Evolutionary conservation across 1,140 invertebrate genomes (phyloP), one percentile per base, ranked within the genome.

Genomic region (Drosophila fuyamai): DNA sequence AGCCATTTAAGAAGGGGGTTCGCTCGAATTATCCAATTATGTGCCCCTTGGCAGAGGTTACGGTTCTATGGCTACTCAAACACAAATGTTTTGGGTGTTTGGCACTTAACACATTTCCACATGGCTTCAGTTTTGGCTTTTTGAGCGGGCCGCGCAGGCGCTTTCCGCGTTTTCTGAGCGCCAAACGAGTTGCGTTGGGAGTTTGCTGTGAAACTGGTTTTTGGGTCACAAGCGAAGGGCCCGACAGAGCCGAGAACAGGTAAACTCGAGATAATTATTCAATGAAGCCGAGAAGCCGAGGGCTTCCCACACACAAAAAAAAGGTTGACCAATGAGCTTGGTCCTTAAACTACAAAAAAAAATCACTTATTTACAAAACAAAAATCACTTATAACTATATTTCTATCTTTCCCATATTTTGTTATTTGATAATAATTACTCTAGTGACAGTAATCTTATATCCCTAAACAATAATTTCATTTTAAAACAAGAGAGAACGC

Each of bases 181-280:
- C 79, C 61, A 67, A 83, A 84, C 81, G 65, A 62, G 81, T 32
- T 32, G 29, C 6, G 29, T 83, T 83, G 61, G 54, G 29, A 71
- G 66, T 36, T 61, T 8, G 35, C 35, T 29, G 41, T n/a, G 53
- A 72, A 86, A 86, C 82, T 86, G 83, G 82, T 86, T 86, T 86
- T 88, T 89, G 84, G 84, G 83, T 86, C 83, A 86, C 82, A 88
- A 63, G 50, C 55, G 48, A 79, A 85, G 74, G 81, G 81, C 58
- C 57, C 66, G 44, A 13, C 47, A 57, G 61, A 62, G 77, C 53
- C 43, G 70, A 59, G 65, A 75, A 85, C 82, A 79, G 83, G 82
- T 78, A 88, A 86, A 76, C 76, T 83, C 77, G 67, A 88, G 79
- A 89, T 86, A 88, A 86, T 86, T 86, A 86, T 86, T 86, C 75